Percentiles rank a stretch among this genome's conserved stretches.
Evolutionary conservation across 2,888 invertebrate species (phyloP).

Genomic region (Agrotis clavis): DNA sequence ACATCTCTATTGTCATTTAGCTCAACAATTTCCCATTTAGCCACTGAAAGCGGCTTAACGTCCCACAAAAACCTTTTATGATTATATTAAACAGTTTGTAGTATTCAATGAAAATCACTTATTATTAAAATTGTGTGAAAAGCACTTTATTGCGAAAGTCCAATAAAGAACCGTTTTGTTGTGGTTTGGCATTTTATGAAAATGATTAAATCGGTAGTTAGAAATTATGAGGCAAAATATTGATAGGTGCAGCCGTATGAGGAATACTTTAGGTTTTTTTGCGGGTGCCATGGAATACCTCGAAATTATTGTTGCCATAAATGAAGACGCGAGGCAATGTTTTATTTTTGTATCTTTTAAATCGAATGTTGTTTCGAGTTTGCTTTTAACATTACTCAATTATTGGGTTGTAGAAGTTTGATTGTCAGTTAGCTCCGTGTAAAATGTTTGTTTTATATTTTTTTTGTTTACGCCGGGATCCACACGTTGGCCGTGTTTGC

Average conservation of each 20-base stretch:
- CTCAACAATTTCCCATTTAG: constrained; percentile 21
- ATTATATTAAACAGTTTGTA: constrained; percentile 44
- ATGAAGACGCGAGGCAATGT: too few relatives aligned
- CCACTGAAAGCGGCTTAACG: constrained; percentile 26
- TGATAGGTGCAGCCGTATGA: too few relatives aligned
- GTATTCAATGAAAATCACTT: constrained; percentile 20
- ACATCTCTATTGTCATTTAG: constrained; percentile 11
- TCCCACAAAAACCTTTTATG: constrained; percentile 42
- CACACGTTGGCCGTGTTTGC: too few relatives aligned
- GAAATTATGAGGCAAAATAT: too few relatives aligned
- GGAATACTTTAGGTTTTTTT: too few relatives aligned
- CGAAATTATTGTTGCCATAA: too few relatives aligned
- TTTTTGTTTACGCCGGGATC: too few relatives aligned
- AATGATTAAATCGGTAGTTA: not conserved
- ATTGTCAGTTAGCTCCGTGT: not conserved
- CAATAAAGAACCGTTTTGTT: not conserved
- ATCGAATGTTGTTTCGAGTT: too few relatives aligned
- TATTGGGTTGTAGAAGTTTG: not conserved
- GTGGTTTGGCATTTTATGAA: constrained; percentile 20
- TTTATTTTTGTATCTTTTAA: too few relatives aligned
- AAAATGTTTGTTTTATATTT: not conserved
- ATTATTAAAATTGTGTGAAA: constrained; percentile 2
- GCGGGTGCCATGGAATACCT: too few relatives aligned
- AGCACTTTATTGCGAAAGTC: not conserved
- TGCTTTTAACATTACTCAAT: not conserved